Evolutionary conservation across 2,888 invertebrate species (phyloP).

Genomic region (Charanyca ferruginea): DNA sequence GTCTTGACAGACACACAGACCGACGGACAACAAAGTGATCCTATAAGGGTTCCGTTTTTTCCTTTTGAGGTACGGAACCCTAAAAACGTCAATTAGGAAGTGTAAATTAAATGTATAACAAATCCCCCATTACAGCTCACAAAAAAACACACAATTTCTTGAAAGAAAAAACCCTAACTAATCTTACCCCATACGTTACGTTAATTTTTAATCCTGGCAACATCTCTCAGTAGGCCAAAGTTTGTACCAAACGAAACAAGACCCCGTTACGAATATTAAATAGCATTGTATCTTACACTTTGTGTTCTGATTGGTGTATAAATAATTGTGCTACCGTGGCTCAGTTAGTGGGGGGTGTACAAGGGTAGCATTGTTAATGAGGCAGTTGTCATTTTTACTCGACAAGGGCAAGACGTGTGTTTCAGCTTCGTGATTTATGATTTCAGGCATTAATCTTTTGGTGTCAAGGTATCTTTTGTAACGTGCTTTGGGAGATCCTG

Average conservation of each 20-base stretch:
- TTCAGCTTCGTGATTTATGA: slow-evolving; percentile 37
- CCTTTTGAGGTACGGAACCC: too few relatives aligned
- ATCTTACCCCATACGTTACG: slow-evolving; percentile 11
- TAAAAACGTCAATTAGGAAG: too few relatives aligned
- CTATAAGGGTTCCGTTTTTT: too few relatives aligned
- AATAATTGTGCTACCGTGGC: slow-evolving; percentile 52
- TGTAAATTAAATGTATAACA: neutral
- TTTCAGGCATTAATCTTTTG: slow-evolving; percentile 19
- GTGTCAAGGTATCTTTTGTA: slow-evolving; percentile 31
- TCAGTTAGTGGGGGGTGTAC: slow-evolving; percentile 33
- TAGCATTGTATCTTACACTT: slow-evolving; percentile 58
- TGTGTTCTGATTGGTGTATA: slow-evolving; percentile 64
- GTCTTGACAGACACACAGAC: too few relatives aligned
- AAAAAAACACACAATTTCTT: too few relatives aligned
- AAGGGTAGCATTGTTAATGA: slow-evolving; percentile 45
- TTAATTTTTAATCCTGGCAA: slow-evolving; percentile 42
- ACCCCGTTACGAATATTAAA: slow-evolving; percentile 65
- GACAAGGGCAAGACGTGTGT: slow-evolving; percentile 31
- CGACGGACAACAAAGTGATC: too few relatives aligned
- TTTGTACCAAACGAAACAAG: slow-evolving; percentile 53
- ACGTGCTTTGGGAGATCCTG: neutral
- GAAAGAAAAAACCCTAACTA: neutral
- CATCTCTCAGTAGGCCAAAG: slow-evolving; percentile 25
- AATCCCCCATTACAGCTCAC: neutral
- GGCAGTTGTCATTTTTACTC: slow-evolving; percentile 45